Conservation (phyloP, 2,797 vertebrate species). For the Pagetopsis macropterus region DNA sequence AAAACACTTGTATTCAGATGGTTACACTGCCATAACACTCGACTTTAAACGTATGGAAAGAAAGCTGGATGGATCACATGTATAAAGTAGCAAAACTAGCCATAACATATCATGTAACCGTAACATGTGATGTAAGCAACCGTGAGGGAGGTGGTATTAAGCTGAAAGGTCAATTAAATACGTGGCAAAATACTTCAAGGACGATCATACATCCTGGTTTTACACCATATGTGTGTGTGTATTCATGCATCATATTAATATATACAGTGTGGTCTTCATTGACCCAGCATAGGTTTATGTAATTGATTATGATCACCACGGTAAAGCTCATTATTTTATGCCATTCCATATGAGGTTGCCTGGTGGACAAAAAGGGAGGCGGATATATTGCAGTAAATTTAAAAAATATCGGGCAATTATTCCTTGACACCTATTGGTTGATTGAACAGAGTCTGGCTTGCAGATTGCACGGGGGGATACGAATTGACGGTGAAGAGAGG, state of each 20-base stretch:
- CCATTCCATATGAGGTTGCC: slow-evolving; percentile 1
- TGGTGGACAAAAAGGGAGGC: slow-evolving; percentile 3
- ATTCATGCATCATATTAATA: slow-evolving; percentile 46
- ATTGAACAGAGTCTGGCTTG: slow-evolving; percentile 67
- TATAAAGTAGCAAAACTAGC: neutral
- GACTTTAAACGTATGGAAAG: neutral
- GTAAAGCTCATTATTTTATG: slow-evolving; percentile 43
- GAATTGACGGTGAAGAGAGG: slow-evolving; percentile 73
- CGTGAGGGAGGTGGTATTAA: slow-evolving; percentile 10
- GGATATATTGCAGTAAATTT: slow-evolving; percentile 47
- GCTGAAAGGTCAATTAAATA: slow-evolving; percentile 31
- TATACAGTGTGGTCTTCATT: slow-evolving; percentile 35
- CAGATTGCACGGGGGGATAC: slow-evolving; percentile 72
- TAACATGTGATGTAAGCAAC: slow-evolving; percentile 1
- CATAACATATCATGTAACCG: neutral
- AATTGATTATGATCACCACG: slow-evolving; percentile 55
- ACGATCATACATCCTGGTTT: slow-evolving; percentile 49
- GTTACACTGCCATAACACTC: slow-evolving; percentile 3
- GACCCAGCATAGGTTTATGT: slow-evolving; percentile 11
- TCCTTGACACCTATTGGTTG: slow-evolving; percentile 74
- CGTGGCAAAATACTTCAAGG: slow-evolving; percentile 26
- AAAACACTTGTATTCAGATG: slow-evolving; percentile 33
- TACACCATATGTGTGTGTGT: neutral
- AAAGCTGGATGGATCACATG: neutral
- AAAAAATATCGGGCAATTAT: slow-evolving; percentile 63